Percentiles rank a stretch among this genome's conserved stretches.
Evolutionary conservation across 2,888 invertebrate species (phyloP).

Genomic region (Lasioglossum marginatum): DNA sequence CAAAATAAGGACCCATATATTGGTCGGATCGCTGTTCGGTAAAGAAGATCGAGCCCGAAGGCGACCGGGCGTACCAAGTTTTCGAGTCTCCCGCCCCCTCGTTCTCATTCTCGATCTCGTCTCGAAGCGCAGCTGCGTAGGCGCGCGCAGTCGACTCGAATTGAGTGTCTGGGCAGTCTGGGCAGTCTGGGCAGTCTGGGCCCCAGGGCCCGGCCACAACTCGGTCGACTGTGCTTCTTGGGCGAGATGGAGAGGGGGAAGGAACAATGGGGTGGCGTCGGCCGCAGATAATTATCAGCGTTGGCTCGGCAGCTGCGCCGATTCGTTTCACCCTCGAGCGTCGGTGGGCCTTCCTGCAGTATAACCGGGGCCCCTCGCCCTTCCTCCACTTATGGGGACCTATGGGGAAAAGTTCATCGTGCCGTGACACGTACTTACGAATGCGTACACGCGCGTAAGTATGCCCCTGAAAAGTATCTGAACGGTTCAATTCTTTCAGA

Average conservation of each 20-base stretch:
- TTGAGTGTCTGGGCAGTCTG: conserved; percentile 10
- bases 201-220: conserved; percentile 17
- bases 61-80: background rate
- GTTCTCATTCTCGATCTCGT: conserved; percentile 8
- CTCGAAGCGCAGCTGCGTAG: conserved; percentile 47
- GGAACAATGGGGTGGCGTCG: conserved; percentile 58
- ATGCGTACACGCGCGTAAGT: background rate
- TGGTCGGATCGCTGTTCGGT: background rate
- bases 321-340: conserved; percentile 64
- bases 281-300: conserved; percentile 69
- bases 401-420: conserved; percentile 57
- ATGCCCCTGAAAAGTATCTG: background rate
- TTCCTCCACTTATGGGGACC: conserved; percentile 19
- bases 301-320: conserved; percentile 65
- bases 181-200: conserved; percentile 3
- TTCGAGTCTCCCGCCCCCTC: background rate
- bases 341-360: conserved; percentile 46
- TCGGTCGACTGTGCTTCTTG: background rate
- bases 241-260: conserved; percentile 7
- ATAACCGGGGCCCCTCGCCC: conserved; percentile 37
- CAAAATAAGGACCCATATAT: background rate
- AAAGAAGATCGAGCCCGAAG: background rate
- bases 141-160: conserved; percentile 11
- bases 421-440: conserved; percentile 54
- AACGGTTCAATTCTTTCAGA: background rate